These are phyloP conservation scores for Ictalurus punctatus DNA, from an alignment of 2,113 vertebrate species.

Conservation along the genomic window DNA sequence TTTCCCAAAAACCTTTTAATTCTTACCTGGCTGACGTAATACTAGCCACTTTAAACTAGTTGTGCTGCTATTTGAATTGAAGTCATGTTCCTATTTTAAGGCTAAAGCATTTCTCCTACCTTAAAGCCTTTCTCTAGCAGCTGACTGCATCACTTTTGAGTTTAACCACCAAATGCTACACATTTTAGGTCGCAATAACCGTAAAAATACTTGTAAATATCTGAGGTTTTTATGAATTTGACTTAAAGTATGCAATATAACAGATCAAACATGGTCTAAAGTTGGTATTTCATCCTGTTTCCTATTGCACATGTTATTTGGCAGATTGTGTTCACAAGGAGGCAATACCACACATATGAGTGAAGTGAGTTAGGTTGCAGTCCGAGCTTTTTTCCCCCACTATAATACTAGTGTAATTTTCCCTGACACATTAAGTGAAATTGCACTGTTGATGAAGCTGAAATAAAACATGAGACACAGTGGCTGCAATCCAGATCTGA, in stretches of 20 bases:
- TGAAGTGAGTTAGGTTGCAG: background rate
- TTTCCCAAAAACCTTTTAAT: background rate
- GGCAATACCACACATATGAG: background rate
- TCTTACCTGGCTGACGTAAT: background rate
- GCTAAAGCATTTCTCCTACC: background rate
- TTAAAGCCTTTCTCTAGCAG: background rate
- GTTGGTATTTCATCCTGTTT: background rate
- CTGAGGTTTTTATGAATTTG: background rate
- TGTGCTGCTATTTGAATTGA: background rate
- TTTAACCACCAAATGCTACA: background rate
- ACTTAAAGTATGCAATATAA: background rate
- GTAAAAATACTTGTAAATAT: background rate
- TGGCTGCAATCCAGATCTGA: background rate
- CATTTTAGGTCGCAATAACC: background rate
- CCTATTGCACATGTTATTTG: background rate
- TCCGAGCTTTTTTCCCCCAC: background rate
- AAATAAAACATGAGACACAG: background rate
- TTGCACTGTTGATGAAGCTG: background rate
- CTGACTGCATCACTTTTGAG: background rate
- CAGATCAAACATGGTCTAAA: background rate
- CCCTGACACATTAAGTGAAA: background rate
- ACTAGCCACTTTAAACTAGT: background rate
- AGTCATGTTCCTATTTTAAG: background rate
- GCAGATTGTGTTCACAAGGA: constrained; percentile 16
- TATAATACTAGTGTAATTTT: background rate